Evolutionary conservation across 2,888 invertebrate species (phyloP), one percentile per base, ranked within the genome.

Genomic region (Lordiphosa andalusiaca): DNA sequence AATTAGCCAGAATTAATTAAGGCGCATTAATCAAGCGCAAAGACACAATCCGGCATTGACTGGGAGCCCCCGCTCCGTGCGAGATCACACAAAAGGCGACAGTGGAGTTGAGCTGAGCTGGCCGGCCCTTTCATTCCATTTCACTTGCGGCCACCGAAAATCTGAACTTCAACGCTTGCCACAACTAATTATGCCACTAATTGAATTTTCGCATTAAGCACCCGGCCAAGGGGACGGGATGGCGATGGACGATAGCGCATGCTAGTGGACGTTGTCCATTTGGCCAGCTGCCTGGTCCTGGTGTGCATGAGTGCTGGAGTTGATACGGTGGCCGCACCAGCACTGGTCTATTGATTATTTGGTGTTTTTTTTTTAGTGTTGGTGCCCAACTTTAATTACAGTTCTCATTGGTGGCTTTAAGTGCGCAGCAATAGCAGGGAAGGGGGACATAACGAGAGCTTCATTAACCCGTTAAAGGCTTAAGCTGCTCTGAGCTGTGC

Each of bases 161-260:
- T 80, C 80, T 76, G 73, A 71, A 69, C 80, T 82, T 86, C 77
- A 83, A 72, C 77, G 84, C 74, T 74, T 80, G 86, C 86, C 83
- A 76, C 74, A 83, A 84, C 87, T 86, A 87, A 86, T 86, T 86
- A 88, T 86, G 82, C 77, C 86, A 85, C 84, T 86, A 86, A 86
- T 87, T 87, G 85, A 85, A 80, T 88, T 84, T 76, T 81, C 85
- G 80, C 82, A 85, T 81, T 81, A 84, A 84, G 81, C 69, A 58
- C 69, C 69, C 69, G 61, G 56, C 54, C 71, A 58, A 56, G 60
- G 60, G 63, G 73, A 62, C 37, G 48, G 50, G 48, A 56, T 6
- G 36, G 9, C 36, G 46, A 38, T 35, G 53, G 47, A 36, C 59
- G 41, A 67, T 53, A 49, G 47, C 19, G 30, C 4, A 23, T 38